Percentiles rank a stretch among this genome's conserved stretches.
Evolutionary conservation across 2,113 vertebrate species (phyloP).

Genomic region (Hemiprocne comata): DNA sequence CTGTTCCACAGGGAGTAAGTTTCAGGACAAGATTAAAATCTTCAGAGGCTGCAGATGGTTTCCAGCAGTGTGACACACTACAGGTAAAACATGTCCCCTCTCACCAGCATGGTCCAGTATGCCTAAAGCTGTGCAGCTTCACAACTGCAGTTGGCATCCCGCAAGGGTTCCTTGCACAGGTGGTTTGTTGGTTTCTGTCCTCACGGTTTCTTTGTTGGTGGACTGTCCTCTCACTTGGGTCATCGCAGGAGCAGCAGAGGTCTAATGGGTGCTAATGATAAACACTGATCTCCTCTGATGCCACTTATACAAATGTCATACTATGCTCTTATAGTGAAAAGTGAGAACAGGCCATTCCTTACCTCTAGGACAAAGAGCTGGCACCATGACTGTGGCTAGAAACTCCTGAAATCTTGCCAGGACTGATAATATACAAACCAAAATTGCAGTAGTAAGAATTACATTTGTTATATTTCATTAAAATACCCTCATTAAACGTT

Average conservation of each 20-base stretch:
- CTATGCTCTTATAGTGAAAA: conserved; percentile 14
- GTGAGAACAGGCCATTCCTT: background rate
- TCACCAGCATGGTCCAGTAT: background rate
- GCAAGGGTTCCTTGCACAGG: background rate
- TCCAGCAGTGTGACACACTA: background rate
- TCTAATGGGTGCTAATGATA: background rate
- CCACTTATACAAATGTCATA: background rate
- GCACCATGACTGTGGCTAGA: background rate
- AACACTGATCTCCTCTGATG: background rate
- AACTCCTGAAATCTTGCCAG: conserved; percentile 28
- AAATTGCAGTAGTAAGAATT: conserved; percentile 4
- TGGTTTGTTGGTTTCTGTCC: background rate
- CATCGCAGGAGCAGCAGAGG: background rate
- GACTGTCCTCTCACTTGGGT: background rate
- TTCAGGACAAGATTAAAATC: background rate
- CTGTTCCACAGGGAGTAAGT: background rate
- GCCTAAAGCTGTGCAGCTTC: background rate
- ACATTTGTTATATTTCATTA: conserved; percentile 25
- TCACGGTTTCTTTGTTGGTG: background rate
- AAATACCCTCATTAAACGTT: conserved; percentile 26
- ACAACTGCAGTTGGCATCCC: background rate
- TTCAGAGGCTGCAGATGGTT: background rate
- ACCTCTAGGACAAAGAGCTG: conserved; percentile 27
- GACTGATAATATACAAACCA: background rate
- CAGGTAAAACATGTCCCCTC: background rate